Conservation (phyloP, 1,140 invertebrate genomes). For the Orchestia grillus region DNA sequence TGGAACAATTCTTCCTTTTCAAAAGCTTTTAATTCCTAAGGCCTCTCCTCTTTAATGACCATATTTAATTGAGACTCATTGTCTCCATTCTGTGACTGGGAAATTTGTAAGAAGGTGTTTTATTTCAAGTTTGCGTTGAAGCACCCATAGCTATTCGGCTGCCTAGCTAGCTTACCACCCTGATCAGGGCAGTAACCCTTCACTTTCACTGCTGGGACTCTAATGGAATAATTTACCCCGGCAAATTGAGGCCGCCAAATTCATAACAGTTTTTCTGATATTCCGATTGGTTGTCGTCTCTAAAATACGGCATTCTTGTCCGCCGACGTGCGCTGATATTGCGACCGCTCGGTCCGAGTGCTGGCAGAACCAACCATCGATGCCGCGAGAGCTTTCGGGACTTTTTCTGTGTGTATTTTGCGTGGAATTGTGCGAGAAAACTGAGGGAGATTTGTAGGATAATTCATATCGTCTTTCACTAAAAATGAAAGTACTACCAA, state of each 20-base stretch:
- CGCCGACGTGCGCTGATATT: background rate
- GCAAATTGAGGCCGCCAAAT: background rate
- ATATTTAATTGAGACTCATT: too few species aligned
- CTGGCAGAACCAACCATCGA: background rate
- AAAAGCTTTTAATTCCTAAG: background rate
- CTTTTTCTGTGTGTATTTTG: background rate
- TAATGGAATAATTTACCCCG: conserved; percentile 5
- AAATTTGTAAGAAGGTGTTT: background rate
- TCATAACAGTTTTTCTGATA: conserved; percentile 24
- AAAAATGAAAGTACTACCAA: background rate
- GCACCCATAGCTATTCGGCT: background rate
- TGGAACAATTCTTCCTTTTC: background rate
- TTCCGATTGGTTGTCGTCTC: background rate
- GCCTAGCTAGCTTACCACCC: background rate
- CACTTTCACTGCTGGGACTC: background rate
- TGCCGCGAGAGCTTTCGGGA: background rate
- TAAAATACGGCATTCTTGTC: conserved; percentile 18
- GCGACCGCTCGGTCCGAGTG: background rate
- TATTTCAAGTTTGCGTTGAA: background rate
- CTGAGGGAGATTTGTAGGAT: background rate
- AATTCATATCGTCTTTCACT: background rate
- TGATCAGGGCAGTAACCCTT: background rate
- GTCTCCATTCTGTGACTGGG: too few species aligned
- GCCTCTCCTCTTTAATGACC: too few species aligned
- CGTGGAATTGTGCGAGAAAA: background rate